Evolutionary conservation across 2,113 vertebrate species (phyloP).

Genomic region (Centrocercus urophasianus): DNA sequence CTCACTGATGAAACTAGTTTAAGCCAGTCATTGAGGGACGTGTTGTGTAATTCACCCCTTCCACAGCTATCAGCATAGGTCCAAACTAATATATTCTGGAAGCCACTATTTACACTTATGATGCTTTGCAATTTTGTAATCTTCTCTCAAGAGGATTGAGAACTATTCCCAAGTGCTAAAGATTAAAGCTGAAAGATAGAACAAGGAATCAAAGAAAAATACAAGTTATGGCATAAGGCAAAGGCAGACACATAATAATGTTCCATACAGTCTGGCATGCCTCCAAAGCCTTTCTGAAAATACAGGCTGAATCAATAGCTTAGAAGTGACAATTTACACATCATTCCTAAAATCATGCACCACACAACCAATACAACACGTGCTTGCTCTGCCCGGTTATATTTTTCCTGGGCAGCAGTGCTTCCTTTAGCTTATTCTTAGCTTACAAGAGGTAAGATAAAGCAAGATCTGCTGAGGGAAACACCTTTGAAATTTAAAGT

Average conservation of each 20-base stretch:
- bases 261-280: background rate
- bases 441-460: background rate
- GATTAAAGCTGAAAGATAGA: background rate
- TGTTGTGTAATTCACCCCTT: background rate
- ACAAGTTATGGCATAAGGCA: background rate
- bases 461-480: background rate
- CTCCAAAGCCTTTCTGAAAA: background rate
- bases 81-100: background rate
- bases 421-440: background rate
- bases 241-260: background rate
- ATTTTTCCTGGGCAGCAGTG: background rate
- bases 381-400: background rate
- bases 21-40: background rate
- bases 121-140: background rate
- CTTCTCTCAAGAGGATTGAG: background rate
- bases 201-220: background rate
- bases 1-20: conserved; percentile 13
- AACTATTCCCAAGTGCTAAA: background rate
- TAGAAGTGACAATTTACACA: background rate
- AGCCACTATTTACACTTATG: background rate
- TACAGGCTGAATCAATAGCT: background rate
- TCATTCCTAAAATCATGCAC: background rate
- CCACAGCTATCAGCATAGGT: background rate
- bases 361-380: background rate
- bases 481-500: background rate